These are phyloP conservation scores for Tipula unca DNA, from an alignment of 2,888 invertebrate genomes.

Conservation along the genomic window DNA sequence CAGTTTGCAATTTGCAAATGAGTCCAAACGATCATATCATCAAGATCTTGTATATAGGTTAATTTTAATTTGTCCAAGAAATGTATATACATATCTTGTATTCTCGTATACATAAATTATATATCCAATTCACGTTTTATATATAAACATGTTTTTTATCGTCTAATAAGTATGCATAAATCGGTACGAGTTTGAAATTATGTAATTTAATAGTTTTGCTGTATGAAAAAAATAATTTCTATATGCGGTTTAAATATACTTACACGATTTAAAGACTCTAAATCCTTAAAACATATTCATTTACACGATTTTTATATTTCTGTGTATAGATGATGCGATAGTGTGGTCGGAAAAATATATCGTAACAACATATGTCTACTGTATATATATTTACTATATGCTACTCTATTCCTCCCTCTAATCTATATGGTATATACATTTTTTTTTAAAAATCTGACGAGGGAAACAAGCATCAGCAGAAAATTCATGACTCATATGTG, in stretches of 20 bases:
- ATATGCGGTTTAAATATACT: neutral
- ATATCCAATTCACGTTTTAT: neutral
- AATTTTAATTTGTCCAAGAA: neutral
- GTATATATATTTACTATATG: neutral
- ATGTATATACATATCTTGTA: neutral
- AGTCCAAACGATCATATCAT: neutral
- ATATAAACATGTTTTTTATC: neutral
- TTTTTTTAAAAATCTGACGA: neutral
- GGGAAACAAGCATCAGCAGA: neutral
- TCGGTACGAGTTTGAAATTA: neutral
- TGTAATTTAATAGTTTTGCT: conserved; percentile 2
- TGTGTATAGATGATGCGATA: neutral
- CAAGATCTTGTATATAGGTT: neutral
- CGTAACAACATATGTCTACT: neutral
- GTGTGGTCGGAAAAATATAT: neutral
- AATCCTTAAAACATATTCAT: neutral
- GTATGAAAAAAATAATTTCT: neutral
- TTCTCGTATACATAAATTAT: neutral
- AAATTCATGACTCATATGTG: neutral
- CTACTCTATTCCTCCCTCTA: neutral
- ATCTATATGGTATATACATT: neutral
- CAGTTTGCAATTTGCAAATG: neutral
- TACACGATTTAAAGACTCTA: neutral
- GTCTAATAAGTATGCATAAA: neutral
- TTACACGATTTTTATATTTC: neutral